Conservation (phyloP, 1,140 invertebrate species). For the Bombus picipes region DNA sequence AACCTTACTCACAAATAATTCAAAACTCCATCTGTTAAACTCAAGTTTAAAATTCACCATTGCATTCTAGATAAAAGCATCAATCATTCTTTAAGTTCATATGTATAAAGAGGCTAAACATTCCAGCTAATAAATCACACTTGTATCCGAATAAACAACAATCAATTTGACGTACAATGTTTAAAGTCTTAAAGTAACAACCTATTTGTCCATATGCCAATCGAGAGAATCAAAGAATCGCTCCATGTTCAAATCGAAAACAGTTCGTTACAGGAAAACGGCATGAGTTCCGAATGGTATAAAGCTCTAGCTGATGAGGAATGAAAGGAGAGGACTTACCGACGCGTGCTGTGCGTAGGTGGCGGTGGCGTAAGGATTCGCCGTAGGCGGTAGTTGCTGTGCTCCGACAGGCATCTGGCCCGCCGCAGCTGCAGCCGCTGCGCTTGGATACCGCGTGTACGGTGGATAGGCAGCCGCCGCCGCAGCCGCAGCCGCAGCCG, state of each 20-base stretch:
- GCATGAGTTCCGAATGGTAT: background rate
- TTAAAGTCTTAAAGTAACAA: background rate
- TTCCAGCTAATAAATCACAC: no score
- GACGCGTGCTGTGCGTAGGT: constrained; percentile 81
- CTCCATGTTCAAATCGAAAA: background rate
- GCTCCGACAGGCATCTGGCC: constrained; percentile 78
- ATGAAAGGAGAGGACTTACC: constrained; percentile 69
- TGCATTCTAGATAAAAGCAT: background rate
- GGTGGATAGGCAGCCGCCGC: constrained; percentile 76
- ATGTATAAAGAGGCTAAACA: no score
- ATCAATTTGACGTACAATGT: background rate
- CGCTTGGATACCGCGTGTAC: constrained; percentile 79
- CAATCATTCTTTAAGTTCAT: background rate
- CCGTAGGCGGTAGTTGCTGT: constrained; percentile 78
- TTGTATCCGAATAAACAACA: background rate
- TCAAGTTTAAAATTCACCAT: background rate
- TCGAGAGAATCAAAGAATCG: background rate
- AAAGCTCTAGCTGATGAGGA: background rate
- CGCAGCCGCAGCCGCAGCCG: constrained; percentile 74
- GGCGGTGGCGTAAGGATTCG: constrained; percentile 80
- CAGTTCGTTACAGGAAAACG: background rate
- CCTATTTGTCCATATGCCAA: background rate
- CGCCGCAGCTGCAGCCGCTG: constrained; percentile 73
- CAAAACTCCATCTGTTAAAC: background rate
- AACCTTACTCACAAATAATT: background rate